These are phyloP conservation scores for Phalloptychus januarius DNA, from an alignment of 2,797 vertebrate genomes.

Conservation along the genomic window DNA sequence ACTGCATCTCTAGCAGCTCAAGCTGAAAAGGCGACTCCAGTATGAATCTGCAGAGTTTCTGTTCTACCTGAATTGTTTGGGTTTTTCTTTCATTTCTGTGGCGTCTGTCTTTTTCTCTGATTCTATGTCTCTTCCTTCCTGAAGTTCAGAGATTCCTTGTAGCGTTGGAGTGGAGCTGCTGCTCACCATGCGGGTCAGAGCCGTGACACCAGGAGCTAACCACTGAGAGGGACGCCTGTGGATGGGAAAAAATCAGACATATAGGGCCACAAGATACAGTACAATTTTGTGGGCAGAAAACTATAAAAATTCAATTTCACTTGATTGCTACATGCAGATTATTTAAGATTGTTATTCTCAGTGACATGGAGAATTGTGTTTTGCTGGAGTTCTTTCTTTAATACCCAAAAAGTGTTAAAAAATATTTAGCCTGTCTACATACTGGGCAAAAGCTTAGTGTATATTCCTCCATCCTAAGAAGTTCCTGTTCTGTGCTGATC, in stretches of 20 bases:
- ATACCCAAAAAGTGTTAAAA: background rate
- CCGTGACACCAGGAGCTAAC: conserved; percentile 84
- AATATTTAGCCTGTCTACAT: background rate
- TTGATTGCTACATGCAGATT: background rate
- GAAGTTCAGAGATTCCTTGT: conserved; percentile 54
- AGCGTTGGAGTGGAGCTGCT: conserved; percentile 66
- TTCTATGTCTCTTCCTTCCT: conserved; percentile 44
- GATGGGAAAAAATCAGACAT: conserved; percentile 2
- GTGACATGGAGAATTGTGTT: background rate
- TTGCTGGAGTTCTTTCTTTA: background rate
- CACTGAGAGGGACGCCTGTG: conserved; percentile 93
- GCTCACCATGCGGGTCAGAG: conserved; percentile 79
- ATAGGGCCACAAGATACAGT: background rate
- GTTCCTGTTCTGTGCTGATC: background rate
- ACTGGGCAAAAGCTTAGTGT: background rate
- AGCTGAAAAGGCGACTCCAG: background rate
- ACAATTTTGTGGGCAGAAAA: background rate
- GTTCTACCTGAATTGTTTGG: conserved; percentile 75
- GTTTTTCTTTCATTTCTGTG: conserved; percentile 67
- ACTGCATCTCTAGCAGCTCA: background rate
- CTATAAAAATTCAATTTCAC: background rate
- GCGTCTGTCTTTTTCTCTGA: conserved; percentile 44
- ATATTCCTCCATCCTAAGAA: background rate
- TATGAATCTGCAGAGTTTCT: background rate
- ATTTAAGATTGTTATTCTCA: background rate